Conservation (phyloP, 2,113 vertebrate genomes). For the Chionis minor region DNA sequence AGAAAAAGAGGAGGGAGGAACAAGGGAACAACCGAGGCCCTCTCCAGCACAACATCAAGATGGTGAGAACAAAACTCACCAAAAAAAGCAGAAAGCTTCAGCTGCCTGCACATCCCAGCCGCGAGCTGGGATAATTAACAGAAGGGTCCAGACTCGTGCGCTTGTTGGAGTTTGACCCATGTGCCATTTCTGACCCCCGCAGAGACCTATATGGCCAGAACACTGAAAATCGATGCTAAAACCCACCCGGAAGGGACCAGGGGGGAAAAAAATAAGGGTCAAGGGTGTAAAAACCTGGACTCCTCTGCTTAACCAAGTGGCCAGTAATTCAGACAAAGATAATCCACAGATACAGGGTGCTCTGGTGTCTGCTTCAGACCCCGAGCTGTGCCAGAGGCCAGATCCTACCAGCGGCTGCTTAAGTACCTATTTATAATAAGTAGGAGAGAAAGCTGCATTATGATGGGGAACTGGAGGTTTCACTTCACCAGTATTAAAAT, state of each 20-base stretch:
- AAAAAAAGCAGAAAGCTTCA: background rate
- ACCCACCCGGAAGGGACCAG: background rate
- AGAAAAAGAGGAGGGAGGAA: background rate
- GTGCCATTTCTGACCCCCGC: rapidly evolving
- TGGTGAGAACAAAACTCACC: background rate
- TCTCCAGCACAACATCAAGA: background rate
- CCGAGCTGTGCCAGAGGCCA: background rate
- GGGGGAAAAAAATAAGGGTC: background rate
- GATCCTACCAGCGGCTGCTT: background rate
- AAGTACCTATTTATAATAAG: background rate
- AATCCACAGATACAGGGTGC: rapidly evolving
- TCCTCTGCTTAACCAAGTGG: background rate
- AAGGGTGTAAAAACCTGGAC: background rate
- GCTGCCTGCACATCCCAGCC: background rate
- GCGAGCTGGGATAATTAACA: background rate
- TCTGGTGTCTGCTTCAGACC: background rate
- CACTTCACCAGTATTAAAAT: background rate
- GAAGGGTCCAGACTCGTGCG: background rate
- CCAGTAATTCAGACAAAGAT: background rate
- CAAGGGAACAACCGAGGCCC: background rate
- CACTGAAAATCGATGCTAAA: background rate
- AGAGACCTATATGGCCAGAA: background rate
- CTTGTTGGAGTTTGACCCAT: background rate
- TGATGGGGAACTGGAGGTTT: conserved; percentile 15
- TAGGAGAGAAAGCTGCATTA: background rate